Evolutionary conservation across 2,113 vertebrate genomes (phyloP), one percentile per base, ranked within the genome.

Genomic region (Myrmecophaga tridactyla): DNA sequence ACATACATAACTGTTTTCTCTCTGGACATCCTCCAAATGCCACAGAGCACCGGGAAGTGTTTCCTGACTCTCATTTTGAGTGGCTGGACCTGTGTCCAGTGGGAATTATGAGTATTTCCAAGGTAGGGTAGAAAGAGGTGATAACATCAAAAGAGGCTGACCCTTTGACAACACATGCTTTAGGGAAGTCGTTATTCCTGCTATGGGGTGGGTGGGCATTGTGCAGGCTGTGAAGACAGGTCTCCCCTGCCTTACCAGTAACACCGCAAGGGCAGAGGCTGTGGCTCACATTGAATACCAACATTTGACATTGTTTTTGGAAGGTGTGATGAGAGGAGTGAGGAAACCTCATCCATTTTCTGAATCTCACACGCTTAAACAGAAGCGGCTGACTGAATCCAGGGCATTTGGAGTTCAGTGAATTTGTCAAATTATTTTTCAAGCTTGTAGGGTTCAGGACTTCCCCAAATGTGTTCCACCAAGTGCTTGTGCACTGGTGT

Each of bases 371-470:
- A 12, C 39, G 14, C 17, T 63, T 46, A 20, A 69, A 80, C 51
- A 80, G 84, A 75, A 72, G 43, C 60, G 72, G 31, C 15, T 39
- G 58, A 51, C 46, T 58, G 62, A 20, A 76, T 92, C 43, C 41
- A 72, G 76, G 70, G n/a, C 65, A 51, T 88, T 60, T 69, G 31
- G 53, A 36, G 27, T 67, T 93, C 81, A 86, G 51, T 29, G 62
- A 81, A 39, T 76, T 81, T 60, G 43, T 88, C 39, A 31, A 82
- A 67, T 76, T 77, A 53, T 76, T 90, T 93, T 83, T 94, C 36
- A 87, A 65, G 41, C 53, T 94, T 73, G 17, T 27, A 58, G 43
- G 58, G 14, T 86, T 89, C 34, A 87, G 29, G 69, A 78, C 81
- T 82, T 97, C 41, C 85, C 46, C 36, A 77, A 36, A 53, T 60